Evolutionary conservation across 2,888 invertebrate genomes (phyloP).

Genomic region (Luperina nickerlii): DNA sequence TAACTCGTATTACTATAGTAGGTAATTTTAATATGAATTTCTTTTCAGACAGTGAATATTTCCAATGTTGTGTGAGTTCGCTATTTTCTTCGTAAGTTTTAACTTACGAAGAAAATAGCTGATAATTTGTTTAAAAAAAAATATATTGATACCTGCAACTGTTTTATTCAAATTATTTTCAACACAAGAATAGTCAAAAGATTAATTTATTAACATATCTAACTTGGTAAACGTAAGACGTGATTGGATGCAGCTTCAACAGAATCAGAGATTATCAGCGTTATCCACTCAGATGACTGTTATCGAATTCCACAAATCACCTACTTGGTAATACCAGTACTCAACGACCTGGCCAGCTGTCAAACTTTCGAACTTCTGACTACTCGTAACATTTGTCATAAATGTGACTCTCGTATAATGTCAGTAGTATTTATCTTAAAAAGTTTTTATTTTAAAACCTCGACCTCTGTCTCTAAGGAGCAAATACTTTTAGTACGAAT

Average conservation of each 20-base stretch:
- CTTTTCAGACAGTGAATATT: neutral
- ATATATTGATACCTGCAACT: neutral
- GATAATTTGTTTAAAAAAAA: neutral
- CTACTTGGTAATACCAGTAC: neutral
- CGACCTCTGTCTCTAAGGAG: slow-evolving; percentile 7
- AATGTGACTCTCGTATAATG: neutral
- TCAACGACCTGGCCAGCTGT: slow-evolving; percentile 7
- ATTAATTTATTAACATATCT: too few relatives aligned
- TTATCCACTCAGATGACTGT: too few relatives aligned
- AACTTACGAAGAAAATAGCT: slow-evolving; percentile 1
- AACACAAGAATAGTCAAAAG: neutral
- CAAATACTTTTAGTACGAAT: slow-evolving; percentile 31
- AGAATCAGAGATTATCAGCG: neutral
- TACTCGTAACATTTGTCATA: neutral
- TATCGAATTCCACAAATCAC: neutral
- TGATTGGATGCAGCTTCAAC: neutral
- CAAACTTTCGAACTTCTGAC: neutral
- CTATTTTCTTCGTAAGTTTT: neutral
- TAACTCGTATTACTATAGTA: neutral
- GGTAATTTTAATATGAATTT: neutral
- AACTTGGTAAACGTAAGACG: neutral
- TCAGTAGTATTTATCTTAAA: neutral
- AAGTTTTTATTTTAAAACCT: slow-evolving; percentile 3
- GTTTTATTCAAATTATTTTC: neutral
- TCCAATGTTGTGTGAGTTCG: neutral